Percentiles rank a stretch among this genome's conserved stretches.
phyloP scores from a whole-genome alignment of 1,140 invertebrate species.

The Zaprionus taronus region DNA sequence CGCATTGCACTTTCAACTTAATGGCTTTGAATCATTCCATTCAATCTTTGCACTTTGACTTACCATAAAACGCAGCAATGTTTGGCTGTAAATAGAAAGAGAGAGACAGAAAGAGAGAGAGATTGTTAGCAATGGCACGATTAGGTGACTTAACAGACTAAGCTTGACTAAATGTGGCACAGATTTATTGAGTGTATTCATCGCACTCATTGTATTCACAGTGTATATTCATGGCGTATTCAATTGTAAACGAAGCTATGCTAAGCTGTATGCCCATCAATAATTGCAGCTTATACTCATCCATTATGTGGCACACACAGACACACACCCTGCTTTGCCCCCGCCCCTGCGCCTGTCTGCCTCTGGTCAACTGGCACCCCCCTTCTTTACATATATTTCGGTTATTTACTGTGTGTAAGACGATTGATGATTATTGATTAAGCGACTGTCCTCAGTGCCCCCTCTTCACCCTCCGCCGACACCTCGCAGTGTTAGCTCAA shows the following conservation, averaged over 20 bases:
- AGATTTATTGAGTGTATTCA: slow-evolving; percentile 7
- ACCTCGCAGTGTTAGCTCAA: slow-evolving; percentile 24
- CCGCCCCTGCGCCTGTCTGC: no score
- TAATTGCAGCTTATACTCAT: slow-evolving; percentile 78
- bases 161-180: slow-evolving; percentile 5
- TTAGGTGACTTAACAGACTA: neutral
- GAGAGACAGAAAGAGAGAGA: slow-evolving; percentile 22
- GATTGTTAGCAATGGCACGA: slow-evolving; percentile 48
- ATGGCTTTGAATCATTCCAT: slow-evolving; percentile 2
- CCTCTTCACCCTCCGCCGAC: no score
- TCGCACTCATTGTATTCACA: slow-evolving; percentile 5
- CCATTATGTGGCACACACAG: slow-evolving; percentile 57
- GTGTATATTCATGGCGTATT: slow-evolving; percentile 3
- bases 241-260: slow-evolving; percentile 31
- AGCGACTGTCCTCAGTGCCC: slow-evolving; percentile 28
- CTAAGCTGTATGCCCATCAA: slow-evolving; percentile 54
- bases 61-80: slow-evolving; percentile 68
- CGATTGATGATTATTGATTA: slow-evolving; percentile 82
- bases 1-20: slow-evolving; percentile 3
- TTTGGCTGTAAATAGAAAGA: slow-evolving; percentile 37
- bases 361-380: no score
- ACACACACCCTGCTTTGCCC: neutral
- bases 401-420: slow-evolving; percentile 74
- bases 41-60: slow-evolving; percentile 54
- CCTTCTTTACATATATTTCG: slow-evolving; percentile 20